A percentile compares a stretch with the other conserved stretches of the same genome.
Conservation (phyloP, 2,797 vertebrate genomes). For the Spinus olivaceus region DNA sequence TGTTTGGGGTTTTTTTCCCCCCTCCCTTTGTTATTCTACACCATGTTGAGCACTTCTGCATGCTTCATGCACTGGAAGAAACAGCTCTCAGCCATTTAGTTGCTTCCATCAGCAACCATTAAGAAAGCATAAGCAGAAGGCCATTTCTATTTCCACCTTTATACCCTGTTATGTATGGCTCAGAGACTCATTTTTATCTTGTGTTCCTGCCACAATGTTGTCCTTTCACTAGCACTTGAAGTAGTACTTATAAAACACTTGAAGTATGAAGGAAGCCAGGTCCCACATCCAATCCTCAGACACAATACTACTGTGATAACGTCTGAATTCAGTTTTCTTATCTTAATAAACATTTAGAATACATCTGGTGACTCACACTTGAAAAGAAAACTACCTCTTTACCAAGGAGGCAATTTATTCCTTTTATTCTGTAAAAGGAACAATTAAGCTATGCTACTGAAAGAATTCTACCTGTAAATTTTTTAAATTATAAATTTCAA, state of each 20-base stretch:
- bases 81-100: not conserved
- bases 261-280: not conserved
- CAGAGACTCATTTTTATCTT: not conserved
- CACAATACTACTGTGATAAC: not conserved
- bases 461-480: not conserved
- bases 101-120: not conserved
- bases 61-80: not conserved
- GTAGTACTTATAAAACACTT: not conserved
- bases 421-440: not conserved
- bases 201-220: not conserved
- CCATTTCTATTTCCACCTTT: not conserved
- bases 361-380: not conserved
- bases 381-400: not conserved
- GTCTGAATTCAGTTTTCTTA: not conserved
- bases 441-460: not conserved
- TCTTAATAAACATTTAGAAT: not conserved
- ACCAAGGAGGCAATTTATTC: not conserved
- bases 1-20: accelerated
- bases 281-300: not conserved
- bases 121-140: not conserved
- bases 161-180: not conserved
- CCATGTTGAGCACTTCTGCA: not conserved
- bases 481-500: not conserved
- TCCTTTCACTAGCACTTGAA: not conserved
- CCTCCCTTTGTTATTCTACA: not conserved